Evolutionary conservation across 2,797 vertebrate species (phyloP).

Genomic region (Ara ararauna): DNA sequence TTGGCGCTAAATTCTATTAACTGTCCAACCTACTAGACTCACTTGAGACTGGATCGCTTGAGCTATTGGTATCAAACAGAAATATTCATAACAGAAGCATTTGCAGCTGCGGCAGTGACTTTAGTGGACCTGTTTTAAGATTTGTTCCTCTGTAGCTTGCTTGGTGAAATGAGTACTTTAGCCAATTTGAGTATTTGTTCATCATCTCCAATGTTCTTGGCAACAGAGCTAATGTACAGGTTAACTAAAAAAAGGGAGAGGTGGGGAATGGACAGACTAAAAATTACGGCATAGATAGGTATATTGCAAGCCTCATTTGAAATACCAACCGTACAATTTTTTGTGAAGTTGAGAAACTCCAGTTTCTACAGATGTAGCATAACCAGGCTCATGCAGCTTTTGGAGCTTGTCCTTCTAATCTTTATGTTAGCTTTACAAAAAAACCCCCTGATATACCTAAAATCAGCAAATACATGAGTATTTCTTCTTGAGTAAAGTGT

Average conservation of each 20-base stretch:
- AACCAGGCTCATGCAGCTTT: not conserved
- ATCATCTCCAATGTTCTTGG: not conserved
- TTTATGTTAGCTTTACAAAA: not conserved
- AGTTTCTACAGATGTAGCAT: not conserved
- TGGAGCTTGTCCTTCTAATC: not conserved
- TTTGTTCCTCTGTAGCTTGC: not conserved
- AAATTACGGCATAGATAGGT: not conserved
- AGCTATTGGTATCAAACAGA: not conserved
- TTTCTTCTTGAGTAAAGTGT: not conserved
- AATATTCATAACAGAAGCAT: not conserved
- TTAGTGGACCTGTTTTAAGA: not conserved
- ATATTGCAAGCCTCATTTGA: not conserved
- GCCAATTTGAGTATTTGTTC: not conserved
- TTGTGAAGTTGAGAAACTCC: not conserved
- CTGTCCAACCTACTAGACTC: not conserved
- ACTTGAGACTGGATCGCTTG: not conserved
- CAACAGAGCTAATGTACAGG: not conserved
- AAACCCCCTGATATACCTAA: too few relatives aligned
- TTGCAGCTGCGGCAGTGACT: not conserved
- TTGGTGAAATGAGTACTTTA: not conserved
- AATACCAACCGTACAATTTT: not conserved
- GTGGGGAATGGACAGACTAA: rapidly evolving
- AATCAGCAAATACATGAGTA: not conserved
- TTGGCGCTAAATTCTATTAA: not conserved
- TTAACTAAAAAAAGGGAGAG: not conserved